phyloP scores from a whole-genome alignment of 2,113 vertebrate species.

The Sapayoa aenigma region DNA sequence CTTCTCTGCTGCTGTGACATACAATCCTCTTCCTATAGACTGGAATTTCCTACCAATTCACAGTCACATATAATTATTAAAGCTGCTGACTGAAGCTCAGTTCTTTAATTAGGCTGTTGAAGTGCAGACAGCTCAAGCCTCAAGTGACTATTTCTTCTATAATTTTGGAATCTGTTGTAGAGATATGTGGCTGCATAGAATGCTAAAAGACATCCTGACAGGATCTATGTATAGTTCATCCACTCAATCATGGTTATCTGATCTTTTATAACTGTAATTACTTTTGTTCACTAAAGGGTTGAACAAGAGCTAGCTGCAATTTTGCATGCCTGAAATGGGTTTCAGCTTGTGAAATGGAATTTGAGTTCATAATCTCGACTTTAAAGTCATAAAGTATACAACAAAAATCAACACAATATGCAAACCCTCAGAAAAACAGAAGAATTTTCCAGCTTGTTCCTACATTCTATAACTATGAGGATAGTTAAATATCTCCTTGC shows the following conservation, averaged over 20 bases:
- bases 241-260: neutral
- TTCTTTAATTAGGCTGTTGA: neutral
- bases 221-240: neutral
- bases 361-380: neutral
- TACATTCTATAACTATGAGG: neutral
- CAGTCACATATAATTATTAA: neutral
- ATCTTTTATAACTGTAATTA: neutral
- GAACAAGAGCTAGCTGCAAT: neutral
- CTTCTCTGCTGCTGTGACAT: neutral
- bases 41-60: neutral
- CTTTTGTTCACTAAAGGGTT: neutral
- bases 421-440: neutral
- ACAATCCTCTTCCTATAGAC: neutral
- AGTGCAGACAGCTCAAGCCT: neutral
- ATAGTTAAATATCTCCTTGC: neutral
- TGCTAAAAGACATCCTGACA: neutral
- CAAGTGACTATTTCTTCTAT: neutral
- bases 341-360: neutral
- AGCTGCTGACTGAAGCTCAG: neutral
- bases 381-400: neutral
- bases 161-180: neutral
- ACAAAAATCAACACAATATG: neutral
- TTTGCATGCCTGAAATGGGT: neutral
- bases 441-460: neutral
- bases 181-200: neutral